These are phyloP conservation scores for Macquaria australasica DNA, from an alignment of 2,113 vertebrate species.

Conservation along the genomic window DNA sequence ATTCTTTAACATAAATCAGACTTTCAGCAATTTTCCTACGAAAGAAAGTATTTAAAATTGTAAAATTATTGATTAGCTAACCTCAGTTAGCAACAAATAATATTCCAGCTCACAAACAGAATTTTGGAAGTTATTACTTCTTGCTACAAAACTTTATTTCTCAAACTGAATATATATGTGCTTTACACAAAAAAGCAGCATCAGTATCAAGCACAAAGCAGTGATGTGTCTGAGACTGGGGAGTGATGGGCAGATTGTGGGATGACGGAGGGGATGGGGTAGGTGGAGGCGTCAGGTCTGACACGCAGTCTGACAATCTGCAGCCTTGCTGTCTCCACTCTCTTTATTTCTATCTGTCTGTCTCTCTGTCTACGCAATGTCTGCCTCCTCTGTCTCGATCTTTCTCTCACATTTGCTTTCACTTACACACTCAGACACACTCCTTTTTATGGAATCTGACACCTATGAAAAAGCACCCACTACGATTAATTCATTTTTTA, in stretches of 20 bases:
- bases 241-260: slow-evolving; percentile 63
- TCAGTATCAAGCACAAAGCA: neutral
- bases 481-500: neutral
- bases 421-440: neutral
- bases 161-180: neutral
- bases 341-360: slow-evolving; percentile 57
- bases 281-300: slow-evolving; percentile 69
- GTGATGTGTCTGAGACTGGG: slow-evolving; percentile 46
- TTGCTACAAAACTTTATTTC: neutral
- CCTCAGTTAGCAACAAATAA: neutral
- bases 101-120: neutral
- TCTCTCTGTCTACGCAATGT: slow-evolving; percentile 35
- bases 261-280: slow-evolving; percentile 28
- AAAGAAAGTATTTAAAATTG: neutral
- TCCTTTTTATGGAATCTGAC: neutral
- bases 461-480: neutral
- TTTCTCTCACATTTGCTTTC: slow-evolving; percentile 16
- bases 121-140: neutral
- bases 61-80: neutral
- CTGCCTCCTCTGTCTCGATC: slow-evolving; percentile 17
- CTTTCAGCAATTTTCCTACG: neutral
- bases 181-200: neutral
- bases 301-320: slow-evolving; percentile 83
- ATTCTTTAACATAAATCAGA: neutral
- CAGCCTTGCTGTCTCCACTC: slow-evolving; percentile 73